Conservation (phyloP, 2,113 vertebrate genomes). For the Zosterops japonicus region DNA sequence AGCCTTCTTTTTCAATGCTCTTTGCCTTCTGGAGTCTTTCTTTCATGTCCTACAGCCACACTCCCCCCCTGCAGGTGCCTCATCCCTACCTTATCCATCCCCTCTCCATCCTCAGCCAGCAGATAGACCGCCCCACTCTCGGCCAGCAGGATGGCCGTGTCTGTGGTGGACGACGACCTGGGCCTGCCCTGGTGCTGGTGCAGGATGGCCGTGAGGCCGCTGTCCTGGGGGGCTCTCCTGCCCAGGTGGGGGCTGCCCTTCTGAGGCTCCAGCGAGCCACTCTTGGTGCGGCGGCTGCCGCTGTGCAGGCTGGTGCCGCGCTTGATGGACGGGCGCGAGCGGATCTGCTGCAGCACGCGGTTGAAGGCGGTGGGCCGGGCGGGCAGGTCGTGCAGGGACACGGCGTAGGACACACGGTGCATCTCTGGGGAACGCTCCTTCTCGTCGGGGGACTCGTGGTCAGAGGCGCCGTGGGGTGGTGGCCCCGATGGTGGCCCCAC, state of each 20-base stretch:
- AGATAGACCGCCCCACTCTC: conserved; percentile 68
- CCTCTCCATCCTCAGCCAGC: conserved; percentile 74
- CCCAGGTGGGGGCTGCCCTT: conserved; percentile 79
- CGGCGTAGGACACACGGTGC: conserved; percentile 84
- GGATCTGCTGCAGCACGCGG: conserved; percentile 85
- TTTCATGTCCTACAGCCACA: no score
- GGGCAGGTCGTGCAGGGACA: conserved; percentile 83
- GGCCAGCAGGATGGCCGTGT: conserved; percentile 76
- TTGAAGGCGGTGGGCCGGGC: conserved; percentile 85
- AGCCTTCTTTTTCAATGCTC: no score
- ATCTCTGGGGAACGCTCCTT: conserved; percentile 85
- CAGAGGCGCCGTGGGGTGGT: conserved; percentile 61
- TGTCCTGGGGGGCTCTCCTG: conserved; percentile 78
- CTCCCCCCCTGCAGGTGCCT: fast-evolving
- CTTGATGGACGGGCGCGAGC: conserved; percentile 82
- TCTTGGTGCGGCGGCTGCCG: conserved; percentile 73
- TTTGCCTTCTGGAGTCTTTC: no score
- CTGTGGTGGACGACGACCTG: conserved; percentile 82
- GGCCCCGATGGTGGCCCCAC: no score
- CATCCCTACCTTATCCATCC: conserved; percentile 73
- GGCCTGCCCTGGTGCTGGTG: conserved; percentile 84
- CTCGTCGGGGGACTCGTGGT: conserved; percentile 84
- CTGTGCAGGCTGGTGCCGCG: conserved; percentile 80
- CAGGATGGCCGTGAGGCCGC: conserved; percentile 78
- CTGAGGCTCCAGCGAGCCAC: conserved; percentile 76